phyloP scores from a whole-genome alignment of 1,140 invertebrate genomes.

The Sycobia sp. region DNA sequence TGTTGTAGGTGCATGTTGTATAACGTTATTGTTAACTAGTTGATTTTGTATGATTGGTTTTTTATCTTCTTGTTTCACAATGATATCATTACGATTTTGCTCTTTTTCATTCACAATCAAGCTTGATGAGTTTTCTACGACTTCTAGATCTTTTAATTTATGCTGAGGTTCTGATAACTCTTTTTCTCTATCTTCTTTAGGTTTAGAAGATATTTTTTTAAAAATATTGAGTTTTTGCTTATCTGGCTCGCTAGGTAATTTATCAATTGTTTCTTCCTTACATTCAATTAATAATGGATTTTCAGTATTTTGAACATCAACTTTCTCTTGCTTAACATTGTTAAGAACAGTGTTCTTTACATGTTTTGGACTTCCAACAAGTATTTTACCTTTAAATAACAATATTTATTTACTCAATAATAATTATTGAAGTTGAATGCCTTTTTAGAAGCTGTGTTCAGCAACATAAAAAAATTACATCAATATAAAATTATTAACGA shows the following conservation, averaged over 20 bases:
- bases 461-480: no score
- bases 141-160: conserved; percentile 58
- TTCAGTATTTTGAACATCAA: conserved; percentile 34
- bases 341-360: conserved; percentile 1
- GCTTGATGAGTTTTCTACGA: conserved; percentile 57
- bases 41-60: conserved; percentile 35
- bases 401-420: not conserved
- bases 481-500: no score
- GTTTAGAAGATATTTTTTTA: conserved; percentile 80
- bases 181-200: conserved; percentile 66
- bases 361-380: conserved; percentile 21
- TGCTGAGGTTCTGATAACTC: conserved; percentile 48
- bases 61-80: conserved; percentile 50
- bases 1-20: conserved; percentile 3
- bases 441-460: no score
- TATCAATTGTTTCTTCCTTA: conserved; percentile 64
- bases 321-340: conserved; percentile 48
- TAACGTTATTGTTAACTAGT: conserved; percentile 9
- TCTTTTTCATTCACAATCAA: conserved; percentile 58
- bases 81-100: conserved; percentile 39
- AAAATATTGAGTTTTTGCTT: conserved; percentile 84
- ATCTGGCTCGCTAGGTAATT: conserved; percentile 77
- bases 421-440: not conserved
- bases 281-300: conserved; percentile 39
- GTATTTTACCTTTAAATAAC: conserved; percentile 16